Evolutionary conservation across 2,797 vertebrate genomes (phyloP).

Genomic region (Molothrus aeneus): DNA sequence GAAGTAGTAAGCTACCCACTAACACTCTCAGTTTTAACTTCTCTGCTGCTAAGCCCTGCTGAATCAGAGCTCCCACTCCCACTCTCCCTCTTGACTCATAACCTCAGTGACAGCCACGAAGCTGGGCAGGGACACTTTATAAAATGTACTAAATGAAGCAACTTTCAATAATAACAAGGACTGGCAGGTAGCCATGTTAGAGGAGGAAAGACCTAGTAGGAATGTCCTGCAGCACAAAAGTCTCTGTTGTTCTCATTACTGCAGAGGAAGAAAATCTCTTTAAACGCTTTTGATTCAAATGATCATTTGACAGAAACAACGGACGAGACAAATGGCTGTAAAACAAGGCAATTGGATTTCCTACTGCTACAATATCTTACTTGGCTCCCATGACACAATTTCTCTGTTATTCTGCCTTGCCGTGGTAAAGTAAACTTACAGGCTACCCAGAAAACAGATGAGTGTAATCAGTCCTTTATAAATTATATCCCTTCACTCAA

Average conservation of each 20-base stretch:
- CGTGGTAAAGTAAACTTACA: slow-evolving; percentile 63
- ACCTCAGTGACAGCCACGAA: slow-evolving; percentile 8
- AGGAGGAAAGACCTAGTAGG: slow-evolving; percentile 39
- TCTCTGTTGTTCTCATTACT: slow-evolving; percentile 71
- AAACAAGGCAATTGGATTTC: slow-evolving; percentile 69
- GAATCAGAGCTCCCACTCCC: neutral
- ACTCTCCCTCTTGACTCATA: neutral
- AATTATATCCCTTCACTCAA: slow-evolving; percentile 63
- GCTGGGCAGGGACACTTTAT: slow-evolving; percentile 19
- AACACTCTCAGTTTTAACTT: neutral
- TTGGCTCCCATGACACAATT: slow-evolving; percentile 64
- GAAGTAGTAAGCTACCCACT: neutral
- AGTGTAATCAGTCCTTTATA: slow-evolving; percentile 64
- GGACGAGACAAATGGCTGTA: slow-evolving; percentile 67
- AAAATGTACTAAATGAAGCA: slow-evolving; percentile 53
- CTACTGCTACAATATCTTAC: slow-evolving; percentile 61
- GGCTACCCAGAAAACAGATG: slow-evolving; percentile 65
- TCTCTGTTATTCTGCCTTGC: slow-evolving; percentile 68
- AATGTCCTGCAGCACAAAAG: slow-evolving; percentile 44
- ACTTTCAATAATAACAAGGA: slow-evolving; percentile 42
- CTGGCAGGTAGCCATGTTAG: slow-evolving; percentile 64
- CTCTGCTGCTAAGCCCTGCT: neutral
- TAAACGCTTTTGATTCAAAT: slow-evolving; percentile 67
- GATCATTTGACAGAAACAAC: slow-evolving; percentile 58
- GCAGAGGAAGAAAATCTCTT: slow-evolving; percentile 60